These are phyloP conservation scores for Scaptomyza hsui DNA, from an alignment of 1,140 invertebrate genomes.

Conservation along the genomic window DNA sequence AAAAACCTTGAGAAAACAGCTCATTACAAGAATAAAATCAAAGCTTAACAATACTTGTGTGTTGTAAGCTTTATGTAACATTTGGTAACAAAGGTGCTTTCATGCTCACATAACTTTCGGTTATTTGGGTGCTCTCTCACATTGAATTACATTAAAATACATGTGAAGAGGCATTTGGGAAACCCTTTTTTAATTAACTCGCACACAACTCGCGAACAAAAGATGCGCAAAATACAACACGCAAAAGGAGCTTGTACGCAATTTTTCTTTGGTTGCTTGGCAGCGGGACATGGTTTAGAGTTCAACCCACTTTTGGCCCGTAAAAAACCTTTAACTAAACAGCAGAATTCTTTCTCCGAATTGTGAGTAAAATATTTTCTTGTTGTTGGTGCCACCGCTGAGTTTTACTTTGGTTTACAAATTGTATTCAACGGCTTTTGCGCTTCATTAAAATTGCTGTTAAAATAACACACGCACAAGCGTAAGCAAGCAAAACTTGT, in stretches of 20 bases:
- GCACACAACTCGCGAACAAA: conserved; percentile 67
- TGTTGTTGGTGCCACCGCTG: conserved; percentile 9
- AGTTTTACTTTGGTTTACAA: conserved; percentile 64
- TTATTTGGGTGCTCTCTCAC: conserved; percentile 5
- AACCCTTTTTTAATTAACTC: conserved; percentile 80
- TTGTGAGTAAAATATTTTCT: conserved; percentile 2
- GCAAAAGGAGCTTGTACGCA: conserved; percentile 44
- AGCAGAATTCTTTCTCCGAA: background rate
- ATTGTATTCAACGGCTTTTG: conserved; percentile 80
- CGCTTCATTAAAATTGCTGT: conserved; percentile 82
- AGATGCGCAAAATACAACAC: conserved; percentile 32
- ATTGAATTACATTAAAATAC: conserved; percentile 13
- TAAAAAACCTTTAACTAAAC: conserved; percentile 27
- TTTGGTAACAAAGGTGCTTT: conserved; percentile 11
- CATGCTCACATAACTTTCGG: conserved; percentile 9
- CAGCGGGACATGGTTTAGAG: conserved; percentile 35
- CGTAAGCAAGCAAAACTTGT: conserved; percentile 11
- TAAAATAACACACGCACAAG: conserved; percentile 78
- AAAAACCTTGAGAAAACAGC: background rate
- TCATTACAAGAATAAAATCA: conserved; percentile 13
- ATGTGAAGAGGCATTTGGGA: conserved; percentile 22
- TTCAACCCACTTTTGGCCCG: background rate
- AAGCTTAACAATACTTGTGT: background rate
- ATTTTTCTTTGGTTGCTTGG: conserved; percentile 61
- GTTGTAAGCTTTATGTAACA: conserved; percentile 11